Evolutionary conservation across 1,140 invertebrate species (phyloP).

Genomic region (Hestina assimilis): DNA sequence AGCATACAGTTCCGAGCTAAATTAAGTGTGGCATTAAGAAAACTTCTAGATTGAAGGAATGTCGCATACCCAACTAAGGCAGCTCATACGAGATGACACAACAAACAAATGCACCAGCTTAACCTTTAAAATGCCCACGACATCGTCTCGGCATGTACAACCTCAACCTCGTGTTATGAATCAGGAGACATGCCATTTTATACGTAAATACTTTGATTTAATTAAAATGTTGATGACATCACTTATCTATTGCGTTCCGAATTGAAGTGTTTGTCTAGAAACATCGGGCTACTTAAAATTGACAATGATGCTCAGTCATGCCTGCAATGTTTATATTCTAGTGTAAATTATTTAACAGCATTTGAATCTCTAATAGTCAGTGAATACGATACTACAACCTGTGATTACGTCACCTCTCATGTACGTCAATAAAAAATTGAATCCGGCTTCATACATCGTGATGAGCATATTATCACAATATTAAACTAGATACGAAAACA

Average conservation of each 20-base stretch:
- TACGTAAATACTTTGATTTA: slow-evolving; percentile 11
- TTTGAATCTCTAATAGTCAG: slow-evolving; percentile 26
- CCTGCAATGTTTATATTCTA: slow-evolving; percentile 35
- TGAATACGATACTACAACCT: slow-evolving; percentile 46
- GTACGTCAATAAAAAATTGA: slow-evolving; percentile 56
- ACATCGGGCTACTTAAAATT: background rate
- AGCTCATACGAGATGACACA: slow-evolving; percentile 28
- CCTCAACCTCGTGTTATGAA: slow-evolving; percentile 24
- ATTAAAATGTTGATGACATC: slow-evolving; percentile 12
- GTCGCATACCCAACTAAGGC: slow-evolving; percentile 31
- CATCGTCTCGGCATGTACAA: slow-evolving; percentile 19
- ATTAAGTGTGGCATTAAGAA: slow-evolving; percentile 26
- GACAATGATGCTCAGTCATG: slow-evolving; percentile 8
- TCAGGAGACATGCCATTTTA: slow-evolving; percentile 14
- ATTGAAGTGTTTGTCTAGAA: background rate
- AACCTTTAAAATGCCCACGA: slow-evolving; percentile 23
- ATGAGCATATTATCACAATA: slow-evolving; percentile 46
- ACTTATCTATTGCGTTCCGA: background rate
- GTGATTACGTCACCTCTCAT: slow-evolving; percentile 57
- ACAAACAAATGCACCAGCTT: slow-evolving; percentile 18
- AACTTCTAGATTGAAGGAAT: slow-evolving; percentile 26
- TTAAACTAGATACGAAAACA: slow-evolving; percentile 28
- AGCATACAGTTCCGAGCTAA: slow-evolving; percentile 25
- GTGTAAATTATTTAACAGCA: slow-evolving; percentile 41
- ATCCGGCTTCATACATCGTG: slow-evolving; percentile 61